Percentiles rank a stretch among this genome's conserved stretches.
phyloP scores from a whole-genome alignment of 2,888 invertebrate genomes.

The Polyommatus icarus region DNA sequence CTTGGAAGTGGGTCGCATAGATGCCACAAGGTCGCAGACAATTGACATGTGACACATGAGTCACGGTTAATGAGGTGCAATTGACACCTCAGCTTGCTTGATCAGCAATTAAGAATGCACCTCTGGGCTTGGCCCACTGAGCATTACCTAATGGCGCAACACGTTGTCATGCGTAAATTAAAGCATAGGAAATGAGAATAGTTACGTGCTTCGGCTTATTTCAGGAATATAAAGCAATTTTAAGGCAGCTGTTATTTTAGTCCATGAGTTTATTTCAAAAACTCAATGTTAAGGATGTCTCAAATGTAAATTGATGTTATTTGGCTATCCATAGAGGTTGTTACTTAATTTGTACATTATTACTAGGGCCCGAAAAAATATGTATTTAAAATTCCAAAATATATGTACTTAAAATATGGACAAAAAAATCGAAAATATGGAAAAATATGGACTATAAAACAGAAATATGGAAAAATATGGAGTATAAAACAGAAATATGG shows the following conservation, averaged over 20 bases:
- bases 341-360: neutral
- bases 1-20: constrained; percentile 39
- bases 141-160: neutral
- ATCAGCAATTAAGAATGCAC: constrained; percentile 31
- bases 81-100: constrained; percentile 45
- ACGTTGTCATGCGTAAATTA: neutral
- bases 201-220: neutral
- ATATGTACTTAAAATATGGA: too few species aligned
- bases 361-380: too few species aligned
- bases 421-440: too few species aligned
- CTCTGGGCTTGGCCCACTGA: constrained; percentile 11
- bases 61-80: constrained; percentile 63
- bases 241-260: too few species aligned
- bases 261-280: too few species aligned
- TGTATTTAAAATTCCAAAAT: too few species aligned
- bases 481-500: too few species aligned
- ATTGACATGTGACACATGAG: constrained; percentile 66
- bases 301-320: neutral
- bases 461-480: too few species aligned
- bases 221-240: neutral
- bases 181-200: neutral
- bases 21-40: constrained; percentile 49
- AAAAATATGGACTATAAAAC: too few species aligned
- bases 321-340: neutral
- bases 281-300: too few species aligned